phyloP scores from a whole-genome alignment of 1,140 invertebrate species.

The Drosophila aff. region DNA sequence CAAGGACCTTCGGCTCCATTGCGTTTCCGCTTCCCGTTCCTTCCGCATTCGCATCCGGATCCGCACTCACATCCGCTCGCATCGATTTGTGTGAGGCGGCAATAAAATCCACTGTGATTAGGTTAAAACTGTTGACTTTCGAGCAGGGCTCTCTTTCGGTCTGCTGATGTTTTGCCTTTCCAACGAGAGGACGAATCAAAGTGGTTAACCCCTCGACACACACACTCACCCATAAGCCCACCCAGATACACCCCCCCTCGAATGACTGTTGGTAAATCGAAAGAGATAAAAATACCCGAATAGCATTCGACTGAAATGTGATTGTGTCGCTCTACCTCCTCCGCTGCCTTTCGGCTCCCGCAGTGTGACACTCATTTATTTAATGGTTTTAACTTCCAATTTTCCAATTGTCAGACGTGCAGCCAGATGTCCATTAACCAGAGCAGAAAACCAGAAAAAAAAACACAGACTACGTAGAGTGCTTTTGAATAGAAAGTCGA shows the following conservation, averaged over 20 bases:
- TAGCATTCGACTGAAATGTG: slow-evolving; percentile 56
- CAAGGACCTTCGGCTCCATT: slow-evolving; percentile 41
- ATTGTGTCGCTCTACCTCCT: slow-evolving; percentile 25
- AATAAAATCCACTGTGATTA: slow-evolving; percentile 82
- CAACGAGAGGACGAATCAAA: slow-evolving; percentile 49
- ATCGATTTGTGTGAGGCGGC: slow-evolving; percentile 72
- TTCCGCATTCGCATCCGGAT: slow-evolving; percentile 17
- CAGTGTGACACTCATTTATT: slow-evolving; percentile 80
- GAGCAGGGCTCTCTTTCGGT: slow-evolving; percentile 58
- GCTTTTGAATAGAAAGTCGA: slow-evolving; percentile 20
- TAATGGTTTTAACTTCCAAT: slow-evolving; percentile 83
- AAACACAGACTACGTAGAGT: slow-evolving; percentile 18
- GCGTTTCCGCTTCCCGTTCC: slow-evolving; percentile 37
- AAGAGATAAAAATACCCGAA: slow-evolving; percentile 76
- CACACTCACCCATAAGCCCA: not conserved
- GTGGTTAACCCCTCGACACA: slow-evolving; percentile 40
- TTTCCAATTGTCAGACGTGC: slow-evolving; percentile 82
- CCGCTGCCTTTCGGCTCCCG: not conserved
- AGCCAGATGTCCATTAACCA: slow-evolving; percentile 69
- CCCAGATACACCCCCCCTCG: slow-evolving; percentile 33
- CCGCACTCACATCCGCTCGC: slow-evolving; percentile 35
- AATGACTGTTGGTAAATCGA: slow-evolving; percentile 78
- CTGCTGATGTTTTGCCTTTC: slow-evolving; percentile 46
- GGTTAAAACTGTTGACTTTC: slow-evolving; percentile 83
- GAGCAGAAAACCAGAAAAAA: slow-evolving; percentile 21